Percentiles rank a stretch among this genome's conserved stretches.
phyloP scores from a whole-genome alignment of 2,888 invertebrate genomes.

The Lepidonotus clava region DNA sequence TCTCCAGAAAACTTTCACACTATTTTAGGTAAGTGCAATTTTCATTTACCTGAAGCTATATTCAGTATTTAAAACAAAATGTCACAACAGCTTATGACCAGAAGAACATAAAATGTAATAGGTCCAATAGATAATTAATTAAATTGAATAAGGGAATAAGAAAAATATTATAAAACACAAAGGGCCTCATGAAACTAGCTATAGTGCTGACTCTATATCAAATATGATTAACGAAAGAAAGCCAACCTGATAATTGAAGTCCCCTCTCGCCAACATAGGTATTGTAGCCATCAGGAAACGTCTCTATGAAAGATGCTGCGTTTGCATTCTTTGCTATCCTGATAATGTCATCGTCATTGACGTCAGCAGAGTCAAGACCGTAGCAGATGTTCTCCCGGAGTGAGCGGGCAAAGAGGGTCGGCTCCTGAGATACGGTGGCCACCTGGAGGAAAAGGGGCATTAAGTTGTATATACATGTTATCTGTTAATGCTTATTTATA shows the following conservation, averaged over 20 bases:
- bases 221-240: not conserved
- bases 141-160: too few relatives aligned
- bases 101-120: too few relatives aligned
- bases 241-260: constrained; percentile 79
- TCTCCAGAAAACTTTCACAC: not conserved
- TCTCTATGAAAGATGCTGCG: constrained; percentile 80
- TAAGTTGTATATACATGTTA: too few relatives aligned
- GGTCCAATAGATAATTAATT: too few relatives aligned
- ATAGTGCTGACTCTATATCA: not conserved
- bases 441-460: constrained; percentile 65
- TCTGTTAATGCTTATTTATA: too few relatives aligned
- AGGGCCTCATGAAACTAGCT: too few relatives aligned
- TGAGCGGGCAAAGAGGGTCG: constrained; percentile 80
- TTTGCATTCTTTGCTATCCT: constrained; percentile 79
- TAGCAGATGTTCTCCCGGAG: constrained; percentile 80
- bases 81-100: too few relatives aligned
- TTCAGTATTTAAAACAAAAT: too few relatives aligned
- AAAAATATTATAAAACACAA: too few relatives aligned
- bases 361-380: constrained; percentile 71
- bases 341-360: constrained; percentile 62
- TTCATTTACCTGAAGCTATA: too few relatives aligned
- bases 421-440: constrained; percentile 81
- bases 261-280: constrained; percentile 81
- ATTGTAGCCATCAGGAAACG: constrained; percentile 78
- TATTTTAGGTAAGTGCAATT: not conserved